phyloP scores from a whole-genome alignment of 2,888 invertebrate species.

The Ennomos fuscantarius region DNA sequence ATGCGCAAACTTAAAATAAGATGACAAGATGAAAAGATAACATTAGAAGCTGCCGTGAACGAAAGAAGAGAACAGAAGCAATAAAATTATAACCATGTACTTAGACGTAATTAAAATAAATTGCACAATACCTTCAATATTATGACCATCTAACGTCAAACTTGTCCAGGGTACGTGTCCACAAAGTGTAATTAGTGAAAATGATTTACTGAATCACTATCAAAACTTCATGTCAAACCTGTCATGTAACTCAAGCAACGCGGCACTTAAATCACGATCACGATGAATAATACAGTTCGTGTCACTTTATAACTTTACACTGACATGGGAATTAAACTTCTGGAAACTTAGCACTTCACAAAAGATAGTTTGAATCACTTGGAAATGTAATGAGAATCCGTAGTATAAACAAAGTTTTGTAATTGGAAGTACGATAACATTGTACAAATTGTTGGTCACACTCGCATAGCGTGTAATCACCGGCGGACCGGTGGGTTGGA shows the following conservation, averaged over 20 bases:
- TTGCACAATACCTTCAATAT: slow-evolving; percentile 49
- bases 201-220: slow-evolving; percentile 54
- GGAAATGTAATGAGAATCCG: slow-evolving; percentile 9
- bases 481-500: slow-evolving; percentile 50
- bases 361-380: slow-evolving; percentile 52
- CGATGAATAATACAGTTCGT: slow-evolving; percentile 47
- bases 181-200: slow-evolving; percentile 49
- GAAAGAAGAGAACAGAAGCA: background rate
- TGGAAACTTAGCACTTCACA: slow-evolving; percentile 70
- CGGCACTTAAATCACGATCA: slow-evolving; percentile 59
- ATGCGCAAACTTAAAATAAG: slow-evolving; percentile 11
- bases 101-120: background rate
- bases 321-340: slow-evolving; percentile 53
- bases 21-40: too few relatives aligned
- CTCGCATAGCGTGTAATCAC: slow-evolving; percentile 55
- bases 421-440: slow-evolving; percentile 58
- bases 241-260: slow-evolving; percentile 55
- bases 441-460: slow-evolving; percentile 59
- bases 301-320: slow-evolving; percentile 63
- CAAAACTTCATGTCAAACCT: slow-evolving; percentile 52
- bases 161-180: slow-evolving; percentile 41
- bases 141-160: slow-evolving; percentile 50
- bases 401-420: slow-evolving; percentile 38
- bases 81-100: slow-evolving; percentile 13
- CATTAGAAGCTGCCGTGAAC: background rate